Evolutionary conservation across 1,140 invertebrate species (phyloP).

Genomic region (Eulimnadia texana): DNA sequence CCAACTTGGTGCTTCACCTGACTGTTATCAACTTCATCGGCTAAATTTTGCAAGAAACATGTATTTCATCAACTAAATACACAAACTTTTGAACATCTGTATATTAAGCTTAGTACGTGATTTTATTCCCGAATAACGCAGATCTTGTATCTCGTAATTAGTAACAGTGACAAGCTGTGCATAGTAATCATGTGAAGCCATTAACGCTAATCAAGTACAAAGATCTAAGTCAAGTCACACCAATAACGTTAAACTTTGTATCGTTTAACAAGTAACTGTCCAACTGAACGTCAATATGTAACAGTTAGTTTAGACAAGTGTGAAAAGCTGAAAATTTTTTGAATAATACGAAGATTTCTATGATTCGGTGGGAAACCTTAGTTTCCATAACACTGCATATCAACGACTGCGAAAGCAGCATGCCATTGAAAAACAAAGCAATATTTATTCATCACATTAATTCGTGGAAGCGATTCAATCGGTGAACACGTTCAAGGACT

Average conservation of each 20-base stretch:
- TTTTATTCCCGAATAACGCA: too few species aligned
- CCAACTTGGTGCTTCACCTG: slow-evolving; percentile 88
- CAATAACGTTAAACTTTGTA: too few species aligned
- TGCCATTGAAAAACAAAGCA: not conserved
- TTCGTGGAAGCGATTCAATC: not conserved
- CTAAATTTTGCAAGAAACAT: slow-evolving; percentile 36
- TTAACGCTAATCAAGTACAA: too few species aligned
- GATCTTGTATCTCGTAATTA: too few species aligned
- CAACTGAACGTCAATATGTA: too few species aligned
- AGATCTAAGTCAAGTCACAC: too few species aligned
- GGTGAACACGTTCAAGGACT: not conserved
- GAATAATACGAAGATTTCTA: too few species aligned
- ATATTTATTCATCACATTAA: not conserved
- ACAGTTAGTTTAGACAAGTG: too few species aligned
- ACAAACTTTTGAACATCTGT: not conserved
- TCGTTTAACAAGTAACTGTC: too few species aligned
- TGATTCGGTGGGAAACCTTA: not conserved
- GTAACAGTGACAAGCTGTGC: too few species aligned
- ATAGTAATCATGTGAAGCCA: too few species aligned
- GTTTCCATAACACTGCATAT: not conserved
- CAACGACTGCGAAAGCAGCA: not conserved
- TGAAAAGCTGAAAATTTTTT: too few species aligned
- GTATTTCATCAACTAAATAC: not conserved
- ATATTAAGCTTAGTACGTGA: not conserved
- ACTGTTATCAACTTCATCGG: slow-evolving; percentile 99